Evolutionary conservation across 2,113 vertebrate species (phyloP).

Genomic region (Amphilophus citrinellus): DNA sequence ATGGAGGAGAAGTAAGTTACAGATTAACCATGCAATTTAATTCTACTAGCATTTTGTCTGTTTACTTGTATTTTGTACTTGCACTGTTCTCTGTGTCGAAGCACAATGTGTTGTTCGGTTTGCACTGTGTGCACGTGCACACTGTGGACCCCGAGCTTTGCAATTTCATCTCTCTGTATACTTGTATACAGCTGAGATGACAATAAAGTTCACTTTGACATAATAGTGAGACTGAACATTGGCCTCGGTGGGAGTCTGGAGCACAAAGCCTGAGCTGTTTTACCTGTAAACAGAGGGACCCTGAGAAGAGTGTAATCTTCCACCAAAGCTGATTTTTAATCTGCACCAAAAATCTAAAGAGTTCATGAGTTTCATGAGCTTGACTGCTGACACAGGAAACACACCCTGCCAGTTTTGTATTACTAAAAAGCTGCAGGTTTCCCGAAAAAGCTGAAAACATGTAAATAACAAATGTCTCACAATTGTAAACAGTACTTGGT

Average conservation of each 20-base stretch:
- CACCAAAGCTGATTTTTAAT: too few species aligned
- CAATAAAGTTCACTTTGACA: background rate
- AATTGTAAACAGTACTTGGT: background rate
- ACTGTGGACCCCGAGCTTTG: background rate
- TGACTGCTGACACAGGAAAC: too few species aligned
- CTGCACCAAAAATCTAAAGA: too few species aligned
- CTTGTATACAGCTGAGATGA: background rate
- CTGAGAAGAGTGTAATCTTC: too few species aligned
- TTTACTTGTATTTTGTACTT: background rate
- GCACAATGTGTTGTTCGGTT: background rate
- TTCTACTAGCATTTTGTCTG: background rate
- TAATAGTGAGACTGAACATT: background rate
- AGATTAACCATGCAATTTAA: background rate
- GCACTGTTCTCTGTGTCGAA: background rate
- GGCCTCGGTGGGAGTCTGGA: background rate
- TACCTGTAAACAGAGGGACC: background rate
- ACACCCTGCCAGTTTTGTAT: background rate
- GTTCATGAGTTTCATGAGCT: too few species aligned
- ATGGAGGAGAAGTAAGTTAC: accelerated
- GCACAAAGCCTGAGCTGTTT: background rate
- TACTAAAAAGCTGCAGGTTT: background rate
- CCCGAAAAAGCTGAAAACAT: background rate
- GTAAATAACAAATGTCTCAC: background rate
- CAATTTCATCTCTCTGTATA: background rate
- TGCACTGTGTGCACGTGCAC: background rate